Evolutionary conservation across 2,113 vertebrate genomes (phyloP).

Genomic region (Scophthalmus maximus): DNA sequence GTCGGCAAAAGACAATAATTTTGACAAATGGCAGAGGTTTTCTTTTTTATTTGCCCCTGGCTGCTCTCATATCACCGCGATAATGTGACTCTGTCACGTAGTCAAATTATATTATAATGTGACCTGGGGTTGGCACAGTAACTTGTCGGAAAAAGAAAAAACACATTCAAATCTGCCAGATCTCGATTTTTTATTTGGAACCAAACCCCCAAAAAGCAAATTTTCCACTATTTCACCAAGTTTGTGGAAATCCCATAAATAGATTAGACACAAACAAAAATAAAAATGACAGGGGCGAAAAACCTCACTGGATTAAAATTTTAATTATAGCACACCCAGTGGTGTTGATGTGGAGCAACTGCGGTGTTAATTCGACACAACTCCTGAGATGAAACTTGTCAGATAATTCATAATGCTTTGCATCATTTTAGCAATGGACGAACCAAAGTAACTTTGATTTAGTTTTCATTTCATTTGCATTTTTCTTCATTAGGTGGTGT

Average conservation of each 20-base stretch:
- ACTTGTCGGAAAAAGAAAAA: conserved; percentile 39
- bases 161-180: background rate
- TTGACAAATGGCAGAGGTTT: conserved; percentile 17
- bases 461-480: conserved; percentile 27
- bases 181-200: too few relatives aligned
- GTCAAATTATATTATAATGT: conserved; percentile 53
- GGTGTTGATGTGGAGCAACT: conserved; percentile 2
- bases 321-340: conserved; percentile 7
- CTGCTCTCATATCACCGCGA: conserved; percentile 25
- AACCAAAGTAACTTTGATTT: conserved; percentile 1
- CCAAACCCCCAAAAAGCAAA: too few relatives aligned
- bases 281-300: too few relatives aligned
- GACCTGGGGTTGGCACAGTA: conserved; percentile 48
- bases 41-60: background rate
- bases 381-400: background rate
- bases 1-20: conserved; percentile 5
- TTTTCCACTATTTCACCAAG: too few relatives aligned
- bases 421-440: background rate
- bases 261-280: too few relatives aligned
- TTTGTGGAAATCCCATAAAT: too few relatives aligned
- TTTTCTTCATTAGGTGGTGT: conserved; percentile 37
- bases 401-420: background rate
- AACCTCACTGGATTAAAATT: too few relatives aligned
- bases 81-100: conserved; percentile 39
- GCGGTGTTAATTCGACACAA: background rate